Evolutionary conservation across 2,888 invertebrate species (phyloP), one percentile per base, ranked within the genome.

Genomic region (Caenorhabditis becei): DNA sequence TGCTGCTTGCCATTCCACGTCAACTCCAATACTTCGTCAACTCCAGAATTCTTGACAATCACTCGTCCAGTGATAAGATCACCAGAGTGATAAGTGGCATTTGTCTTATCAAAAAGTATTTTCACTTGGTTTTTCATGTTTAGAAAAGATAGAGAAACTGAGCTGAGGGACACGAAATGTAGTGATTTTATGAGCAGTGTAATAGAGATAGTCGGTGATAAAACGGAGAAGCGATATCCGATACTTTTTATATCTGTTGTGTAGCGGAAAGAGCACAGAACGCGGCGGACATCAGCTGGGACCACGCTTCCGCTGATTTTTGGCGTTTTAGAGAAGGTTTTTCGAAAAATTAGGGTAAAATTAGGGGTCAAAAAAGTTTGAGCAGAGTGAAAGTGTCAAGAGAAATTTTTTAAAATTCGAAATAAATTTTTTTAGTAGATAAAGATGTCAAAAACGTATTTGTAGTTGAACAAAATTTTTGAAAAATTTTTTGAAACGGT

Each of bases 191-290:
- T 47, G 47, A 47, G n/a, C 18, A 47, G 47, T 47, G 47, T 47
- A 47, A 47, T 10, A 20, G 41, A 41, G 41, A 32, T 7, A 41
- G 14, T 41, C 41, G n/a, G n/a, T 35, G 47, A 47, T 47, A 47
- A 47, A 47, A 47, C 47, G 18, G n/a, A n/a, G 3, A 10, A 47
- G 18, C 18, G 47, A 47, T 20, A 47, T 47, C 20, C 18, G 47
- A 47, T 47, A 47, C 47, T 47, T 47, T 47, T 47, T 47, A 47
- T 47, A 4, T 47, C 18, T 47, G 18, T 47, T 47, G 7, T 41
- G 41, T 10, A 3, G 41, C n/a, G 16, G 8, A 16, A 16, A 41
- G 41, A 41, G 41, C 41, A 16, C 14, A 41, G 41, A 10, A 41
- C 41, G 14, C 16, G 41, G 14, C 16, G 41, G 41, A 16, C 3